Base-by-base conservation (phyloP, 2,888 invertebrate species). In the Axea sp. region DNA sequence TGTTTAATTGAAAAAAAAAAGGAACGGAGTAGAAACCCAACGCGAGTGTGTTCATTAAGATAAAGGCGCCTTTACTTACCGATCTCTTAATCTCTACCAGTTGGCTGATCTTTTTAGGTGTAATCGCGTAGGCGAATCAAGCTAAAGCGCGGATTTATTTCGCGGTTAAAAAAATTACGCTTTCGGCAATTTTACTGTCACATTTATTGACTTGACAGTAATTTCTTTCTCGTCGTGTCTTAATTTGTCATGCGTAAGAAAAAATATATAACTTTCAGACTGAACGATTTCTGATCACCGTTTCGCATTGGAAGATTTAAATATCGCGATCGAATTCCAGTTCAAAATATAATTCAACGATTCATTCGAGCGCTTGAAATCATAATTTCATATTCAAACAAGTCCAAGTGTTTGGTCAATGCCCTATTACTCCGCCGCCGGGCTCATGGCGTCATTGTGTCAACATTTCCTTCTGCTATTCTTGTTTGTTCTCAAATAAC, bases 51-150 rank as follows among this genome's bases (percentile, higher is more conserved):
- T 74, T 81, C 81, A 77, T 80, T 80, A 77, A 80, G 78, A 79
- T 79, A 80, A 76, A 73, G 73, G 73, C 43, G 57, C 45, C 60
- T 41, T 17, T 67, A 47, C 67, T 53, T 59, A 73, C 41, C 73
- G 73, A 59, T 75, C 78, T 72, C 75, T 76, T 69, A 77, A 79
- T 81, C 75, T 73, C 47, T 24, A 73, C 41, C 69, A 59, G 72
- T 74, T 75, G 71, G 76, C 75, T 76, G 79, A 79, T 80, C 74
- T 76, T 74, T 81, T 78, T 65, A 76, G 64, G 69, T 76, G 72
- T 74, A 77, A 78, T 77, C 78, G 79, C 76, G 76, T 78, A 75
- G 72, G 41, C 67, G 47, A 9, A 43, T 4, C 19, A 19, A 19
- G 19, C 19, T 4, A 19, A 19, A 19, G 19, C n/a, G n/a, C n/a